phyloP scores from a whole-genome alignment of 2,888 invertebrate species.

The Anthophora plumipes region DNA sequence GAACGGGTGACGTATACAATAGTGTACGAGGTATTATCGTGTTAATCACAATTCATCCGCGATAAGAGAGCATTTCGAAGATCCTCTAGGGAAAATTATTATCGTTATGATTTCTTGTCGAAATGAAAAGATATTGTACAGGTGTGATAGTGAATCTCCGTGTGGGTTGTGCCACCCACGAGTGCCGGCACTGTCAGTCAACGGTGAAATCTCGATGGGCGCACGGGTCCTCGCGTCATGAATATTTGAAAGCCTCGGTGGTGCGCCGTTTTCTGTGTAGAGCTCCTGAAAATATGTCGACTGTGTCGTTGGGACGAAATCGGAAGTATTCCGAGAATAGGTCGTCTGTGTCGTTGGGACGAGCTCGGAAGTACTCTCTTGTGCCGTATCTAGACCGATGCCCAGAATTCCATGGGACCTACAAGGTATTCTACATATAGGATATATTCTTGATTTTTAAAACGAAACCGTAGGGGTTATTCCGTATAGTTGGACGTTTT shows the following conservation, averaged over 20 bases:
- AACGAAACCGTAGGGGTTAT: not conserved
- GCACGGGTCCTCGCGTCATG: conserved; percentile 18
- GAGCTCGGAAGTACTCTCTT: conserved; percentile 77
- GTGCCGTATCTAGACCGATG: conserved; percentile 78
- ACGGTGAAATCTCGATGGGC: conserved; percentile 54
- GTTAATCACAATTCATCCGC: conserved; percentile 44
- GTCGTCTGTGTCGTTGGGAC: conserved; percentile 70
- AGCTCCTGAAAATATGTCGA: conserved; percentile 58
- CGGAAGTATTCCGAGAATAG: conserved; percentile 37
- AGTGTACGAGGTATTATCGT: conserved; percentile 51
- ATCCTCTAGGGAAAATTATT: conserved; percentile 51
- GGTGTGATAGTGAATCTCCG: conserved; percentile 33
- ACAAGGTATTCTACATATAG: conserved; percentile 68
- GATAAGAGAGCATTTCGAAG: conserved; percentile 56
- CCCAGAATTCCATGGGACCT: conserved; percentile 77
- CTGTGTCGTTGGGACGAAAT: conserved; percentile 69
- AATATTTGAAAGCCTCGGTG: conserved; percentile 24
- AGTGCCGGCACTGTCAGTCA: conserved; percentile 44
- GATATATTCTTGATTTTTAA: not conserved
- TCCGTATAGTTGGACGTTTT: not conserved
- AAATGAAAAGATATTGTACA: conserved; percentile 25
- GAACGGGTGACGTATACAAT: not conserved
- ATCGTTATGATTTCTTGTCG: conserved; percentile 47
- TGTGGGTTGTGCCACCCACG: conserved; percentile 11
- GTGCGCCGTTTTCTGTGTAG: conserved; percentile 5